Evolutionary conservation across 2,113 vertebrate species (phyloP).

Genomic region (Polypterus senegalus): DNA sequence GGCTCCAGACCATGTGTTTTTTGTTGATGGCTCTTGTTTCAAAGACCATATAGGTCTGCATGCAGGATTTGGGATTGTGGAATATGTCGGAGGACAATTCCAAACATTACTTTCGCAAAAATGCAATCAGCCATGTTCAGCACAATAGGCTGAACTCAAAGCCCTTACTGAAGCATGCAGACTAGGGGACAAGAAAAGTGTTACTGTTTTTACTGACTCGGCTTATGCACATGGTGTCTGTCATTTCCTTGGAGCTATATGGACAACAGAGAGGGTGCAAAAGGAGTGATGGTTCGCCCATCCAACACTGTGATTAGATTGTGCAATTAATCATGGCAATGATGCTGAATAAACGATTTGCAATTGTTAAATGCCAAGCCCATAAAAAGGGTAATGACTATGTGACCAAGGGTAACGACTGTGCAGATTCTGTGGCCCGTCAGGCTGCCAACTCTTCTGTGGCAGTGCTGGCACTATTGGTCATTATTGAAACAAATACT

Average conservation of each 20-base stretch:
- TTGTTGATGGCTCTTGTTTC: conserved; percentile 8
- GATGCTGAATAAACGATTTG: neutral
- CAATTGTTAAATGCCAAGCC: neutral
- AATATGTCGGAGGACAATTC: neutral
- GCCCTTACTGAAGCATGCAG: neutral
- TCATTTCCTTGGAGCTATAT: neutral
- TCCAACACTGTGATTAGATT: too few species aligned
- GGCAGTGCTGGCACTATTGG: neutral
- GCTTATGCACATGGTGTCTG: conserved; percentile 4
- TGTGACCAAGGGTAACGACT: neutral
- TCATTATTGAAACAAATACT: neutral
- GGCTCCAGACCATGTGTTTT: neutral
- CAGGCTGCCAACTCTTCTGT: neutral
- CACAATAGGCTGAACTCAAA: conserved; percentile 4
- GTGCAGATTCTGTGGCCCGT: neutral
- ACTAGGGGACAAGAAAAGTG: neutral
- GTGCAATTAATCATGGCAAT: neutral
- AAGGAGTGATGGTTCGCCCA: neutral
- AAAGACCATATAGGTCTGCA: neutral
- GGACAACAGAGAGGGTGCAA: conserved; percentile 1
- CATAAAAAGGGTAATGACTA: neutral
- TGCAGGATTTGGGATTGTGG: neutral
- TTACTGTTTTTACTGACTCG: conserved; percentile 6
- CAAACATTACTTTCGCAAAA: neutral
- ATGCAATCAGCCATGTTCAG: conserved; percentile 5